Evolutionary conservation across 2,888 invertebrate genomes (phyloP).

Genomic region (Drosophila rubida): DNA sequence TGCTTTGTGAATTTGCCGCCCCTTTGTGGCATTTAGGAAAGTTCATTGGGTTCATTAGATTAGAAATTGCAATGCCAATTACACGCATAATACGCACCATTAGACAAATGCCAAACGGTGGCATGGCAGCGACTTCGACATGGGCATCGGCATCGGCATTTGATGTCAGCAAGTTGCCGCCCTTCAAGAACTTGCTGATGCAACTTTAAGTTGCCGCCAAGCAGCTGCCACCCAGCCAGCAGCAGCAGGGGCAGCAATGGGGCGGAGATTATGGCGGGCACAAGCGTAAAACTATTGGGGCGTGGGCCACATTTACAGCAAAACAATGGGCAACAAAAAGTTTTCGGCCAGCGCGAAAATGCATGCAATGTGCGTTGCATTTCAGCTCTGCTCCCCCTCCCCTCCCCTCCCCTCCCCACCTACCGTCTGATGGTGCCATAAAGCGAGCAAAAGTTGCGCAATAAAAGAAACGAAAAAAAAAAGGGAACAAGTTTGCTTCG

Average conservation of each 20-base stretch:
- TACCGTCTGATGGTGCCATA: neutral
- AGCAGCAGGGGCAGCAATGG: conserved; percentile 37
- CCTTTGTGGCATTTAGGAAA: conserved; percentile 44
- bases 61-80: conserved; percentile 65
- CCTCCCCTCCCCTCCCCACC: neutral
- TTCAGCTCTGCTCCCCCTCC: conserved; percentile 2
- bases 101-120: conserved; percentile 42
- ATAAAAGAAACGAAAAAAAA: conserved; percentile 54
- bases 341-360: conserved; percentile 53
- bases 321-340: conserved; percentile 69
- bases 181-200: conserved; percentile 56
- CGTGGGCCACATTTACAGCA: conserved; percentile 68
- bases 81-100: conserved; percentile 76
- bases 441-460: conserved; percentile 67
- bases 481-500: conserved; percentile 44
- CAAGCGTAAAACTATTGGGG: conserved; percentile 52
- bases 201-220: conserved; percentile 55
- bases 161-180: conserved; percentile 54
- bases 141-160: conserved; percentile 37
- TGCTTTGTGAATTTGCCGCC: conserved; percentile 1
- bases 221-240: conserved; percentile 55
- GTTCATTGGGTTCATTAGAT: conserved; percentile 56
- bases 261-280: conserved; percentile 37
- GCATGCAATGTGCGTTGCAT: conserved; percentile 60
- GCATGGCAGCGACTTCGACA: no score